A percentile compares a stretch with the other conserved stretches of the same genome.
Conservation (phyloP, 2,113 vertebrate genomes). For the Oreochromis aureus region DNA sequence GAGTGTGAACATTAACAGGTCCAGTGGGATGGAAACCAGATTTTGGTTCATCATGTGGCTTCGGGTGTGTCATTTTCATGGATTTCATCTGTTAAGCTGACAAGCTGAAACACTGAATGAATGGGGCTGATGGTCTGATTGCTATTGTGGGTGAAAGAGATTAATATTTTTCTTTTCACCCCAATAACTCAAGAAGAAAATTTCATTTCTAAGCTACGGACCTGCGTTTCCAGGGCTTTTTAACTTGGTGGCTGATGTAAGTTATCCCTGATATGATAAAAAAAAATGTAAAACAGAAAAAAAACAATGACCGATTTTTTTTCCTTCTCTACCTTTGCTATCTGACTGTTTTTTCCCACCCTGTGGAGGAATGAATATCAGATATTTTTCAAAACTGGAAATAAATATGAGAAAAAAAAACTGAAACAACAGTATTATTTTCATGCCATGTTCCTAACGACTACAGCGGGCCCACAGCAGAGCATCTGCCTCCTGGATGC, state of each 20-base stretch:
- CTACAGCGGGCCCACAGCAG: not conserved
- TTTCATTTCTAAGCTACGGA: not conserved
- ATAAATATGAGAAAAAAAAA: not conserved
- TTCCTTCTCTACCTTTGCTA: not conserved
- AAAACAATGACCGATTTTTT: accelerated
- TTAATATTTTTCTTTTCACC: not conserved
- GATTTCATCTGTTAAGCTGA: not conserved
- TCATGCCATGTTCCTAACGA: not conserved
- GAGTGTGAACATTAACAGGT: not conserved
- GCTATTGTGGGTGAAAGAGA: not conserved
- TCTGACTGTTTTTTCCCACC: not conserved
- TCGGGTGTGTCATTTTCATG: not conserved
- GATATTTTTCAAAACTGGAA: not conserved
- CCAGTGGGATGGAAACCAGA: not conserved
- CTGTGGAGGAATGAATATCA: not conserved
- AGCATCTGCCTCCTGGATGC: not conserved
- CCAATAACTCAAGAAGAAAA: not conserved
- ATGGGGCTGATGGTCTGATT: not conserved
- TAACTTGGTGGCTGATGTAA: not conserved
- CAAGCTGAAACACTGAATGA: not conserved
- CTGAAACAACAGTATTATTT: not conserved
- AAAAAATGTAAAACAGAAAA: not conserved
- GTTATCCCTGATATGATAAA: not conserved
- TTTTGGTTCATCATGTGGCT: not conserved
- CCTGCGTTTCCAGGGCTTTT: not conserved